Evolutionary conservation across 2,797 vertebrate genomes (phyloP).

Genomic region (Microhierax caerulescens): DNA sequence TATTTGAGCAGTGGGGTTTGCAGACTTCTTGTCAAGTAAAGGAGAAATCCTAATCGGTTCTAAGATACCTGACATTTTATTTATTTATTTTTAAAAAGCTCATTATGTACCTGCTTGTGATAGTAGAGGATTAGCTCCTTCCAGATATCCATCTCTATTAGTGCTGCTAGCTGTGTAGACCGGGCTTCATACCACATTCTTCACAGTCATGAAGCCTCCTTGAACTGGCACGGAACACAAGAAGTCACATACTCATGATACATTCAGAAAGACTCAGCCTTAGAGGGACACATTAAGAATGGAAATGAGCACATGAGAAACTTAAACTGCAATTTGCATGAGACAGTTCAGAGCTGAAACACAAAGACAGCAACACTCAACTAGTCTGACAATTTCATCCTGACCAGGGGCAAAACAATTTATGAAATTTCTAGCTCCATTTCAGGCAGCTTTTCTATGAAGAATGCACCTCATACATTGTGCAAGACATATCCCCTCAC

Average conservation of each 20-base stretch:
- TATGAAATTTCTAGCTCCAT: neutral
- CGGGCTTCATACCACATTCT: neutral
- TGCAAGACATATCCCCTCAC: accelerated
- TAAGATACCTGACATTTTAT: too few species aligned
- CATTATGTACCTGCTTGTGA: neutral
- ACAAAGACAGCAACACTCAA: accelerated
- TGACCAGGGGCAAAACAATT: accelerated
- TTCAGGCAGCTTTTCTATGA: neutral
- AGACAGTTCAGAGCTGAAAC: neutral
- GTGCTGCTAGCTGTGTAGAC: neutral
- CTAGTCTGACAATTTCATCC: neutral
- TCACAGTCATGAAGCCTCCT: neutral
- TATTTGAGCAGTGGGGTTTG: neutral
- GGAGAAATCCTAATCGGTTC: neutral
- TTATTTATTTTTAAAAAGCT: too few species aligned
- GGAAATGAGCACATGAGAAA: neutral
- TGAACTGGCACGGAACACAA: neutral
- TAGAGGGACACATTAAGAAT: neutral
- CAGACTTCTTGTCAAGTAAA: neutral
- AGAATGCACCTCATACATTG: neutral
- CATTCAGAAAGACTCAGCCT: neutral
- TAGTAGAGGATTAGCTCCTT: neutral
- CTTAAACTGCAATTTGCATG: neutral
- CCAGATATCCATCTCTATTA: neutral
- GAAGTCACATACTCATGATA: neutral